phyloP scores from a whole-genome alignment of 23 tunicate species.

The Trididemnum miniatum region DNA sequence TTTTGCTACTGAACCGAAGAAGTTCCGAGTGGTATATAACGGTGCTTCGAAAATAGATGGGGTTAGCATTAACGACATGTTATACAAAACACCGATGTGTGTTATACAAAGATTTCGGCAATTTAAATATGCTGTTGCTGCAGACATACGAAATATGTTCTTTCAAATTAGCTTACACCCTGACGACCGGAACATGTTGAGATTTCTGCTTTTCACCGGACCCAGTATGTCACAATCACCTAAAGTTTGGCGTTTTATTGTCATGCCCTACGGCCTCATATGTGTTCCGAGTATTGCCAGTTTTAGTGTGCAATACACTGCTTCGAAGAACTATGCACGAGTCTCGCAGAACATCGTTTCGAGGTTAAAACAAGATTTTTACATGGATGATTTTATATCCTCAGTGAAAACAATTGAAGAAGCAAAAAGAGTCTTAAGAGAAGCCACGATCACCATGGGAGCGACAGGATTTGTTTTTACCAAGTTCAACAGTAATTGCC shows the following conservation, averaged over 20 bases:
- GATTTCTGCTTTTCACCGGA: constrained; percentile 2
- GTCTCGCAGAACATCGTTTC: background rate
- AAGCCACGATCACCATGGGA: background rate
- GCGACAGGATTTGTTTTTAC: constrained; percentile 3
- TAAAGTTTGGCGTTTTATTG: background rate
- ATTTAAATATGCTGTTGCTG: background rate
- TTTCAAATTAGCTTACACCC: constrained; percentile 5
- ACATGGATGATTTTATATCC: constrained; percentile 16
- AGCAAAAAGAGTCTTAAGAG: background rate
- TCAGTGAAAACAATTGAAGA: background rate
- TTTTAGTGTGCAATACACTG: constrained; percentile 1
- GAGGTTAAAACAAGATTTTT: background rate
- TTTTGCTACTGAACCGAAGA: constrained; percentile 6
- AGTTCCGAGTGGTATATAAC: constrained; percentile 4
- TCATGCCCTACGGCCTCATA: constrained; percentile 17
- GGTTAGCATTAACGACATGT: background rate
- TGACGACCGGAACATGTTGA: constrained; percentile 4
- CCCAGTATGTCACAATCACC: background rate
- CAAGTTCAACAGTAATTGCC: constrained; percentile 11
- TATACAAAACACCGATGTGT: constrained; percentile 1
- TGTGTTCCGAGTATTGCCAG: constrained; percentile 21
- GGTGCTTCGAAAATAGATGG: background rate
- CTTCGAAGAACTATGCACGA: constrained; percentile 1
- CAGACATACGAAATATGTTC: constrained; percentile 3
- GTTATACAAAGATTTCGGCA: background rate